Evolutionary conservation across 2,888 invertebrate genomes (phyloP), one percentile per base, ranked within the genome.

Genomic region (Scelioninae gen. 1): DNA sequence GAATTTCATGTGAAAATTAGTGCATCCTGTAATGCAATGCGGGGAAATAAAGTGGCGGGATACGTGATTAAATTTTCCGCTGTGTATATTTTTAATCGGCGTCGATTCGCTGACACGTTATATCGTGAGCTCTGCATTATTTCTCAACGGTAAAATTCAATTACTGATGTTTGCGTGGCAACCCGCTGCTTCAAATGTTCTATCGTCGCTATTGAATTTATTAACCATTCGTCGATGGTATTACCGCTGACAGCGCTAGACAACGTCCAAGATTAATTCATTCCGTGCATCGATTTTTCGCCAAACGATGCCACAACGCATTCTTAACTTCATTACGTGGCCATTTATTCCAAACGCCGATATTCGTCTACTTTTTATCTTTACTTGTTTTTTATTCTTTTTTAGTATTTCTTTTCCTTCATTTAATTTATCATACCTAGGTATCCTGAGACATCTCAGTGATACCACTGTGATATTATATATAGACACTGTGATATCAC

Each of bases 81-180:
- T 38, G 75, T 75, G 68, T 75, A 77, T 78, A 68, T 82, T 82
- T 82, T 82, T 78, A 82, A 78, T 77, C 71, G 71, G 34, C 63
- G 66, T 66, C 68, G 66, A 80, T 80, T 72, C 47, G 74, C 31
- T 62, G 74, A 80, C 74, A 49, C 56, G 55, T 66, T 82, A 65
- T 58, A 53, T 58, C 58, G 69, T 72, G 45, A 66, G 60, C 62
- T 45, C 53, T 49, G 78, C 79, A 85, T 84, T 84, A 83, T 77
- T 84, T 79, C 71, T 74, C 71, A 56, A 75, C 82, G 83, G 85
- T 81, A 81, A 86, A 88, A 88, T 85, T 85, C 86, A 85, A 87
- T 88, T 84, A 85, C 63, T 79, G 77, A 77, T 85, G 77, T 84
- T 85, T 85, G 81, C 82, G 80, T 58, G 81, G 32, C 51, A 69